These are phyloP conservation scores for Orchestia grillus DNA, from an alignment of 1,140 invertebrate genomes.

Conservation along the genomic window DNA sequence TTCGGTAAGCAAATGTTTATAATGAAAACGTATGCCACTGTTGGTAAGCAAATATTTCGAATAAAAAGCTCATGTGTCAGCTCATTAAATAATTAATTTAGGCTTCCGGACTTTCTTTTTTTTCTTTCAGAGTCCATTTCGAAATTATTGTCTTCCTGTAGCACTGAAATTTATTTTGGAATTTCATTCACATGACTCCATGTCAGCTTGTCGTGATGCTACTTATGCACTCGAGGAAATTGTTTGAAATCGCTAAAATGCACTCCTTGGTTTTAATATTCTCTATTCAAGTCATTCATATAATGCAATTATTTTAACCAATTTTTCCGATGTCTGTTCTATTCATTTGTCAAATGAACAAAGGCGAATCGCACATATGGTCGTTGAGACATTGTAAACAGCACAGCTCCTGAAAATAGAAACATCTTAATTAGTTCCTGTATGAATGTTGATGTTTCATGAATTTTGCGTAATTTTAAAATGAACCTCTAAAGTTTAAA, in stretches of 20 bases:
- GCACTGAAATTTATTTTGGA: not conserved
- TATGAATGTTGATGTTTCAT: not conserved
- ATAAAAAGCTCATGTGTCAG: not conserved
- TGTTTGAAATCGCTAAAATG: not conserved
- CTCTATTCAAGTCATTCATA: not conserved
- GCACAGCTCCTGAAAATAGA: not conserved
- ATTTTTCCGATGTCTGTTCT: too few species aligned
- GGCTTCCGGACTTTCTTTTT: not conserved
- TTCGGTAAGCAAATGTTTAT: too few species aligned
- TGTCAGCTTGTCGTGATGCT: not conserved
- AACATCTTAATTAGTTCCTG: not conserved
- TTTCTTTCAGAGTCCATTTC: not conserved
- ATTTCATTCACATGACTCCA: not conserved
- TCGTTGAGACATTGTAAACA: not conserved
- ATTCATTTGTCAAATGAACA: not conserved
- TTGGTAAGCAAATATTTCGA: too few species aligned
- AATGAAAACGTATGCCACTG: too few species aligned
- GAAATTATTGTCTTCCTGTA: not conserved
- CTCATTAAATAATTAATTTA: not conserved
- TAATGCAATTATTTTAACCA: not conserved
- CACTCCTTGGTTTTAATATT: not conserved
- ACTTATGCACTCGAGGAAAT: too few species aligned
- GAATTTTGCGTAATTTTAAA: not conserved
- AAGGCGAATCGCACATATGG: not conserved
- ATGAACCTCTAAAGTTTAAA: not conserved